Base-by-base conservation (phyloP, 2,113 vertebrate genomes). In the Vulpes lagopus region DNA sequence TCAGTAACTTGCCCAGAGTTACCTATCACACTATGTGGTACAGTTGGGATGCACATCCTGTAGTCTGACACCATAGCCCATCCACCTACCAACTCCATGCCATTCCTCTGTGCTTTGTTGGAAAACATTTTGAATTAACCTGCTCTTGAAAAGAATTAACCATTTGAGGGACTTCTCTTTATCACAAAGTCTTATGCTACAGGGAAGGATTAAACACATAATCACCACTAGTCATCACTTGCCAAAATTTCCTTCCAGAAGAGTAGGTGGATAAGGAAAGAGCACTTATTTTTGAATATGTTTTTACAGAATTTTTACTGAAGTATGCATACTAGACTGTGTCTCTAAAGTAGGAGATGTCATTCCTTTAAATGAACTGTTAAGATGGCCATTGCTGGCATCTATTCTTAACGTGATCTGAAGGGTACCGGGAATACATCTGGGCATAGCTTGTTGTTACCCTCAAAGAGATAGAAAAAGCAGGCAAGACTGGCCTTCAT, bases 91-190 rank as follows among this genome's bases (percentile, higher is more conserved):
- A 84, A 17, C 15, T 55, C 32, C 32, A 43, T 19, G 16, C 25
- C 7, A 69, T 5, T 4, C 27, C 11, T 73, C 85, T 12, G 5
- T 35, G 10, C 16, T 94, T 64, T 86, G 19, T 27, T 60, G 10
- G 43, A 92, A 92, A 25, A 79, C 6, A 51, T 1, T 38, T 19
- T 49, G 17, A 94, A 67, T 78, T 57, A 69, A 53, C 22, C 14
- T 95, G 49, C 57, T 67, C 32, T 79, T 84, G 67, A 43, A 32
- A 96, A 84, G 49, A 88, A 90, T 59, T 55, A 97, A 88, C 25
- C 65, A 60, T 65, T n/a, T 79, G 85, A 76, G 89, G 67, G 3
- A 81, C 7, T 64, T 43, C 43, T 43, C 7, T 43, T 32, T 89
- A 27, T 64, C 20, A 73, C 93, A 96, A 79, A 93, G 23, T 2